Base-by-base conservation (phyloP, 2,797 vertebrate species). In the Gymnopithys bicolor region DNA sequence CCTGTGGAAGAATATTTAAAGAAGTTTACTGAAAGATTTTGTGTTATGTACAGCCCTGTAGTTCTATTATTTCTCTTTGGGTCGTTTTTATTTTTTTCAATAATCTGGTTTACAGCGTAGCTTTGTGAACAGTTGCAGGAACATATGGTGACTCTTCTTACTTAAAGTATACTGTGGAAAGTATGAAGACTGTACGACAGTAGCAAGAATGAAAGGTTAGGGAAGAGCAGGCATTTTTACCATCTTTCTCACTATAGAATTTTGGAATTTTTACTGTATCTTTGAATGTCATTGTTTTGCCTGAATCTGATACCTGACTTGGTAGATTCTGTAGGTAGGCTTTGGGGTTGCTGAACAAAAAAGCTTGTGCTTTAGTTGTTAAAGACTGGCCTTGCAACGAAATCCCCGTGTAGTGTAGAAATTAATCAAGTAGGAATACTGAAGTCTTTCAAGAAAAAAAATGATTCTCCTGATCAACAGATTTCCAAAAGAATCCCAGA, bases 401-500 rank as follows among this genome's bases (percentile, higher is more conserved):
- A 84, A 48, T 43, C 37, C 55, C 48, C 37, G 30, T 45, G 21
- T 69, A n/a, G 55, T 52, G 32, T 48, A 56, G 52, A 75, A 79
- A 67, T 82, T 5, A 49, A 33, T 77, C 11, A 49, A 58, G 32
- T 56, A 35, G 33, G 19, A 60, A 14, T 69, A 74, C 8, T 7
- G 10, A 25, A 67, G 4, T 41, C 11, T 70, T 37, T 48, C 48
- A 78, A 64, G 33, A 52, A 87, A 37, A 71, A 71, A 63, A 53
- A 28, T 7, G 3, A 9, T 46, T 74, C 16, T 83, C 8, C 52
- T 79, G 7, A 11, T 43, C n/a, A 46, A 30, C 11, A 70, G 15
- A n/a, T 43, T 74, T 17, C 0, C 0, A 2, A 19, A 74, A 66
- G 45, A 8, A 1, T 7, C 11, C 21, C 39, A 43, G 25, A 53